Base-by-base conservation (phyloP, 1,140 invertebrate species). In the Homalodisca vitripennis region DNA sequence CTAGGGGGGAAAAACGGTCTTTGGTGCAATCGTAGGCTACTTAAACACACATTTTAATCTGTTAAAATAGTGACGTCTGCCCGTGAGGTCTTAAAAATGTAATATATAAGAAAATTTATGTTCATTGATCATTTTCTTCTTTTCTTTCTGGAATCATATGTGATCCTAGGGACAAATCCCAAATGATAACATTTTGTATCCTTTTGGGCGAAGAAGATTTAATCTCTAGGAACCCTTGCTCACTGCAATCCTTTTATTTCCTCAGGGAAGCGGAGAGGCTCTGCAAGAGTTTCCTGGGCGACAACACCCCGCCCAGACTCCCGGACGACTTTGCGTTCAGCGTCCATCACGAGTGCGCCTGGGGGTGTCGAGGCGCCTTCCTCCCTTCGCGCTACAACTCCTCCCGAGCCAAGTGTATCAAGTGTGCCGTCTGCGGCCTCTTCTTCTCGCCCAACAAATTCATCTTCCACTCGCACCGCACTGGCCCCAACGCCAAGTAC, bases 381-480 rank as follows among this genome's bases (percentile, higher is more conserved):
- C 78, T 97, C n/a, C 97, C 96, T 0, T 90, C 94, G 14, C 68
- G 70, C 66, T 94, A 94, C 79, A 95, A 95, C 79, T 95, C 92
- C 0, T 95, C 93, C 0, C 82, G 95, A 27, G 95, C 96, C 1
- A 98, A 98, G 80, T 98, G 96, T 80, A 98, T 98, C 74, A 97
- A 97, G 76, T 98, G 97, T 79, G 80, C 87, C 17, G 91, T 89
- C 77, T 98, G 96, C 78, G 92, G 92, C 29, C 81, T 96, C 31
- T 98, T 97, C 80, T 98, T 98, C 79, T 98, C 96, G 0, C 97
- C 97, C 0, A 98, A 98, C 81, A 98, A 98, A 79, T 98, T 98
- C 82, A 98, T 98, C 72, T 98, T 98, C 77, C 96, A 98, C 79
- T 98, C 94, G 1, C 97, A 98, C 80, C 88, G 92, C 0, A 85